Evolutionary conservation across 2,113 vertebrate genomes (phyloP).

Genomic region (Seriola quinqueradiata): DNA sequence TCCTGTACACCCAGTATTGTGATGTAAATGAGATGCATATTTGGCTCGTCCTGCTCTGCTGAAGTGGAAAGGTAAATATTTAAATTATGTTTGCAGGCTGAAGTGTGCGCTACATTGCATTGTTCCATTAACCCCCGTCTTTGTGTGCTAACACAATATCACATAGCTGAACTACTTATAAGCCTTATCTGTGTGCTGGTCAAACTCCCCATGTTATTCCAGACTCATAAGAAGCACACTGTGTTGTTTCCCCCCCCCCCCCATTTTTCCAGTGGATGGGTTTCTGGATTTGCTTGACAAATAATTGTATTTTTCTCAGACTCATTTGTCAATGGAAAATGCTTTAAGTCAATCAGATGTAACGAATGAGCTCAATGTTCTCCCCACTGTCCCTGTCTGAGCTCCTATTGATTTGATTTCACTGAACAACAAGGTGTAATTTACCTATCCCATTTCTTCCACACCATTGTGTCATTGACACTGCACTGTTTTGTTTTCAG

Average conservation of each 20-base stretch:
- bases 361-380: constrained; percentile 53
- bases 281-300: constrained; percentile 1
- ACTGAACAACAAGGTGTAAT: constrained; percentile 43
- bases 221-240: constrained; percentile 7
- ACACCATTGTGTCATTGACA: constrained; percentile 14
- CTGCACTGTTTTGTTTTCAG: constrained; percentile 50
- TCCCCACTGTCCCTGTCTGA: constrained; percentile 24
- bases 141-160: constrained; percentile 65
- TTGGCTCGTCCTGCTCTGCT: constrained; percentile 69
- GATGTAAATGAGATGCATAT: constrained; percentile 81
- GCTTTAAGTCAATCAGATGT: constrained; percentile 51
- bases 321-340: constrained; percentile 23
- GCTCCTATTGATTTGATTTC: constrained; percentile 56
- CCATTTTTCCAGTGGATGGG: not conserved
- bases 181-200: constrained; percentile 18
- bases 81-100: constrained; percentile 68
- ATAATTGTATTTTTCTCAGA: constrained; percentile 17
- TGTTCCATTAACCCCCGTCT: constrained; percentile 78
- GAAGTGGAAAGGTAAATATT: constrained; percentile 84
- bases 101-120: constrained; percentile 47
- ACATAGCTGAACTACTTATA: constrained; percentile 6
- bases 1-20: constrained; percentile 56
- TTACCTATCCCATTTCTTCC: constrained; percentile 42
- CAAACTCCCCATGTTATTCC: constrained; percentile 31
- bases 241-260: not conserved